Evolutionary conservation across 1,140 invertebrate species (phyloP).

Genomic region (Drosophila mayri): DNA sequence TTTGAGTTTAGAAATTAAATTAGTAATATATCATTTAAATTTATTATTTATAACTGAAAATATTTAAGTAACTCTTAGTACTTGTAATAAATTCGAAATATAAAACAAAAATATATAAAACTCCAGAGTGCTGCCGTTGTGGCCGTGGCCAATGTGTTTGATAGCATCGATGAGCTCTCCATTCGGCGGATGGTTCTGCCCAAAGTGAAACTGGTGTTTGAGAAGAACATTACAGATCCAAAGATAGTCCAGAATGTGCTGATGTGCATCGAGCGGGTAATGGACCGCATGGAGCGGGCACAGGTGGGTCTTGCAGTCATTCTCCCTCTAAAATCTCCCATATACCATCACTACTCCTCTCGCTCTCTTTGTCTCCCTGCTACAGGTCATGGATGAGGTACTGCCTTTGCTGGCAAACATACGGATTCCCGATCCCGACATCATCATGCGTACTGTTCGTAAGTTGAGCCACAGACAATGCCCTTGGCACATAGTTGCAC

Average conservation of each 20-base stretch:
- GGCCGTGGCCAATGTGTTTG: slow-evolving; percentile 93
- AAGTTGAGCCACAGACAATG: slow-evolving; percentile 86
- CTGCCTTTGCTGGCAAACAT: slow-evolving; percentile 95
- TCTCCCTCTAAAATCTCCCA: not conserved
- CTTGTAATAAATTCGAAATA: not conserved
- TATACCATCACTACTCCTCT: no score
- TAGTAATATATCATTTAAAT: no score
- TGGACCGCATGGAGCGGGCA: slow-evolving; percentile 93
- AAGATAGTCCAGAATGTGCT: slow-evolving; percentile 92
- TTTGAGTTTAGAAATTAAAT: no score
- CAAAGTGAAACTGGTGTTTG: slow-evolving; percentile 94
- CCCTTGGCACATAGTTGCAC: slow-evolving; percentile 9
- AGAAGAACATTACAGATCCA: slow-evolving; percentile 92
- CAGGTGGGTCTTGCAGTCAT: slow-evolving; percentile 84
- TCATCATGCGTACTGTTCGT: slow-evolving; percentile 92
- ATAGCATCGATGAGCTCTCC: slow-evolving; percentile 93
- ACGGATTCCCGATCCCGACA: slow-evolving; percentile 93
- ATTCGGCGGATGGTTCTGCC: slow-evolving; percentile 93
- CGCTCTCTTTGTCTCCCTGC: not conserved
- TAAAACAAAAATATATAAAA: not conserved
- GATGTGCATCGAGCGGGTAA: slow-evolving; percentile 91
- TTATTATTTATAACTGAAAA: no score
- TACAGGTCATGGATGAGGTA: slow-evolving; percentile 94
- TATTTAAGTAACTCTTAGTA: no score
- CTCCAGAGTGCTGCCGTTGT: slow-evolving; percentile 94